Evolutionary conservation across 2,113 vertebrate genomes (phyloP).

Genomic region (Neolamprologus brichardi): DNA sequence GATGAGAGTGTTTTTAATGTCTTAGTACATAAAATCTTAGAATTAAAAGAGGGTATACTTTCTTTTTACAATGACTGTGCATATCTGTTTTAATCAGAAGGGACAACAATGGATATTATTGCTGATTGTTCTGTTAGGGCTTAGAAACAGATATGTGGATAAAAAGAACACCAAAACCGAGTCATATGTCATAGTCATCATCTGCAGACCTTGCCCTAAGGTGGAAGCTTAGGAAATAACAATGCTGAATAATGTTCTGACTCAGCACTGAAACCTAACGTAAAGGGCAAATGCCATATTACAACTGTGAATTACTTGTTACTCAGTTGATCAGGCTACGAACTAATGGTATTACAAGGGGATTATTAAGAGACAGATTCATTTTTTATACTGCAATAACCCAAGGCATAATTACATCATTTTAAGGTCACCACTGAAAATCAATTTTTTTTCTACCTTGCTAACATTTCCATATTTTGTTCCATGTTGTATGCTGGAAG

Average conservation of each 20-base stretch:
- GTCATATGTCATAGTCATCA: conserved; percentile 35
- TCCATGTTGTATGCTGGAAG: background rate
- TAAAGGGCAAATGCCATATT: conserved; percentile 56
- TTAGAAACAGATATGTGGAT: conserved; percentile 24
- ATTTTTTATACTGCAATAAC: conserved; percentile 29
- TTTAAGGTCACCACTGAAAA: background rate
- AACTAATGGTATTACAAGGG: conserved; percentile 43
- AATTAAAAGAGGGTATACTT: background rate
- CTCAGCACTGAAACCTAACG: conserved; percentile 28
- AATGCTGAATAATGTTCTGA: conserved; percentile 21
- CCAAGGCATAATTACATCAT: conserved; percentile 9
- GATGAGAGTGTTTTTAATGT: background rate
- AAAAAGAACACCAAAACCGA: conserved; percentile 14
- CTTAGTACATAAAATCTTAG: background rate
- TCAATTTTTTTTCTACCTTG: background rate
- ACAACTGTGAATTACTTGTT: conserved; percentile 31
- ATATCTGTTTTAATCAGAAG: conserved; percentile 45
- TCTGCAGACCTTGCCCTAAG: conserved; percentile 14
- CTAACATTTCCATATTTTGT: background rate
- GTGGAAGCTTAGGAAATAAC: conserved; percentile 9
- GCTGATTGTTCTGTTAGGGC: conserved; percentile 4
- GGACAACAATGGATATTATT: conserved; percentile 4
- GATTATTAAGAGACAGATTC: conserved; percentile 9
- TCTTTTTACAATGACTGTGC: background rate
- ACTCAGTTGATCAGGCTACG: conserved; percentile 28